Percentiles rank a stretch among this genome's conserved stretches.
Conservation (phyloP, 2,797 vertebrate species). For the Sebastes matsubarae region DNA sequence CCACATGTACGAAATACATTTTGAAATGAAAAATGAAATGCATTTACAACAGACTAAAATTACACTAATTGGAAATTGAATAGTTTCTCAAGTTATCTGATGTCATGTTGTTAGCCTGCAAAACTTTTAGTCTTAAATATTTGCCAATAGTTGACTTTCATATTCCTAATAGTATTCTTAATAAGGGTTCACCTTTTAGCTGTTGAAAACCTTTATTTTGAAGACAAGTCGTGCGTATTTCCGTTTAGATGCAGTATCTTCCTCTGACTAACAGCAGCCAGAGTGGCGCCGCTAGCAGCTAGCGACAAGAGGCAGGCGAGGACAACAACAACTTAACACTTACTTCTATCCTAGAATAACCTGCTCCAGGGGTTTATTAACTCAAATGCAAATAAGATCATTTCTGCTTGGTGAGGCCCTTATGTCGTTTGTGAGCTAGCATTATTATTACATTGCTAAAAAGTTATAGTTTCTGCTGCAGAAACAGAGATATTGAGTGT, state of each 20-base stretch:
- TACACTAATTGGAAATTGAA: background rate
- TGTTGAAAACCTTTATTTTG: slow-evolving; percentile 11
- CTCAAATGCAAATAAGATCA: background rate
- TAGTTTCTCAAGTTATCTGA: background rate
- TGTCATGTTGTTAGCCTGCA: background rate
- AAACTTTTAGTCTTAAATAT: background rate
- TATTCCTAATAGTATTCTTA: too few relatives aligned
- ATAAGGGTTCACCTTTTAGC: too few relatives aligned
- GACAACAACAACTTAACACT: background rate
- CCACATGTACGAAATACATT: too few relatives aligned
- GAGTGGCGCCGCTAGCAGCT: slow-evolving; percentile 66
- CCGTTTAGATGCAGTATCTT: slow-evolving; percentile 14
- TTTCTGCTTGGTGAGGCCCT: rapidly evolving
- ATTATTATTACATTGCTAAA: background rate
- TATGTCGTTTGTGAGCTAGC: background rate
- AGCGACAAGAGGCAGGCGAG: background rate
- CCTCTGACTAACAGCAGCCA: slow-evolving; percentile 38
- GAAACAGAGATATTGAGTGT: too few relatives aligned
- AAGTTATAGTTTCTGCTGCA: background rate
- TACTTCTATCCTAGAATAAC: background rate
- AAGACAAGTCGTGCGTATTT: background rate
- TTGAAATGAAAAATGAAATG: too few relatives aligned
- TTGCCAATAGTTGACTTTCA: too few relatives aligned
- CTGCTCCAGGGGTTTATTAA: background rate
- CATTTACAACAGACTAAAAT: background rate